A percentile compares a stretch with the other conserved stretches of the same genome.
Conservation (phyloP, 2,888 invertebrate genomes). For the Carpatolechia fugitivella region DNA sequence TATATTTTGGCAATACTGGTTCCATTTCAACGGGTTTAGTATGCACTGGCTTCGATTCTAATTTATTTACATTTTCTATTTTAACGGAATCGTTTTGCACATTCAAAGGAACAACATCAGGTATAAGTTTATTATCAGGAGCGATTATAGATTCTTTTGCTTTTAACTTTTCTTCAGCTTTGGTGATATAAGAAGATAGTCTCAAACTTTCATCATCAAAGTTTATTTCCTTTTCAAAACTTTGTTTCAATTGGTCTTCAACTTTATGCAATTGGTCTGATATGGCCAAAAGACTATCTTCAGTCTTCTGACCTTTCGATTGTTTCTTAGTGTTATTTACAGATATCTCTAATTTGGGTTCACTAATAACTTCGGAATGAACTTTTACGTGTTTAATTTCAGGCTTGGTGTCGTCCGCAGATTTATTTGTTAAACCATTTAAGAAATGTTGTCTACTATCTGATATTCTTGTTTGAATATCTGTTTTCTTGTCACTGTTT, state of each 20-base stretch:
- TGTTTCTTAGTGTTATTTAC: conserved; percentile 25
- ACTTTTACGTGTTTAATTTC: conserved; percentile 50
- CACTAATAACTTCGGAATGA: conserved; percentile 40
- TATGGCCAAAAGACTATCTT: conserved; percentile 72
- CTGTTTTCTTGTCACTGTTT: conserved; percentile 59
- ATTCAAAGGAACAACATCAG: conserved; percentile 45
- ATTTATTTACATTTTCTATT: conserved; percentile 32
- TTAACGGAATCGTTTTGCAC: conserved; percentile 51
- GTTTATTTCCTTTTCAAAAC: conserved; percentile 67
- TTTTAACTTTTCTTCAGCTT: conserved; percentile 45
- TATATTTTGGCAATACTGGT: conserved; percentile 36
- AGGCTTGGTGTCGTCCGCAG: conserved; percentile 40
- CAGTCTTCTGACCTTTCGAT: conserved; percentile 66
- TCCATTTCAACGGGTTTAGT: conserved; percentile 23
- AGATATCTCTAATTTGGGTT: conserved; percentile 29
- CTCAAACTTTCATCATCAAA: conserved; percentile 57
- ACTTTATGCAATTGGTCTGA: conserved; percentile 72
- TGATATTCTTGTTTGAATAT: conserved; percentile 72
- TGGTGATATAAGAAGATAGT: conserved; percentile 45
- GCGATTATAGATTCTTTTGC: conserved; percentile 49
- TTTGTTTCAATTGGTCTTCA: conserved; percentile 70
- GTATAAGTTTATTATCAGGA: conserved; percentile 47
- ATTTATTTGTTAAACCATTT: conserved; percentile 64
- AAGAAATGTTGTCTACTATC: conserved; percentile 71
- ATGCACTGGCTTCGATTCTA: conserved; percentile 23